These are phyloP conservation scores for Benitochromis conjunctus DNA, from an alignment of 2,113 vertebrate species.

Conservation along the genomic window DNA sequence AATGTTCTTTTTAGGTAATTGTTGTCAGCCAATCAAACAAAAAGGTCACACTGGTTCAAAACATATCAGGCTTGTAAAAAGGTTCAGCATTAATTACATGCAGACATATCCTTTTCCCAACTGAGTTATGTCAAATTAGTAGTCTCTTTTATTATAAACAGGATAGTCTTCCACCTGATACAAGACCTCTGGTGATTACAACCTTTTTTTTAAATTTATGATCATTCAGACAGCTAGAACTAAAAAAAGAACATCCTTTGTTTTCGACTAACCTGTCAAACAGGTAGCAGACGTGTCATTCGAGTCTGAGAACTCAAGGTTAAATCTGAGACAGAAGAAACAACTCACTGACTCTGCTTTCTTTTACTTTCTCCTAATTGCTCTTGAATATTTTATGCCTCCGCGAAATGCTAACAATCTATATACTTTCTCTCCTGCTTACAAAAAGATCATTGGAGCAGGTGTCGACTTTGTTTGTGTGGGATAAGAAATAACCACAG, in stretches of 20 bases:
- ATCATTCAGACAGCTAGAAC: not conserved
- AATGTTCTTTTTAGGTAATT: not conserved
- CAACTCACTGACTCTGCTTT: not conserved
- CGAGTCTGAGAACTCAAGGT: not conserved
- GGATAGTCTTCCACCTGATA: not conserved
- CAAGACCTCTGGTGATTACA: not conserved
- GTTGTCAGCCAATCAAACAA: not conserved
- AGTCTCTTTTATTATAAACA: not conserved
- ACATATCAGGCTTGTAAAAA: not conserved
- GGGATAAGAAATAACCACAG: not conserved
- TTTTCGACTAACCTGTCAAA: conserved; percentile 1
- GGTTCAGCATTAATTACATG: not conserved
- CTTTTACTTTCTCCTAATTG: not conserved
- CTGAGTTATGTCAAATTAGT: not conserved
- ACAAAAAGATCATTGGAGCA: not conserved
- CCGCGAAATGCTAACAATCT: not conserved
- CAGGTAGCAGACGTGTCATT: not conserved
- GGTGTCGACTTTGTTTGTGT: not conserved
- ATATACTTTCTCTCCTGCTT: not conserved
- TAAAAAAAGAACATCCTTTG: not conserved
- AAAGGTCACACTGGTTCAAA: not conserved
- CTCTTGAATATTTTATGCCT: not conserved
- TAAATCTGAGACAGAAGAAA: not conserved
- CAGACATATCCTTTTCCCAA: not conserved
- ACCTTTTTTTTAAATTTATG: not conserved